A percentile compares a stretch with the other conserved stretches of the same genome.
Conservation (phyloP, 2,888 invertebrate genomes). For the Lordiphosa fenestrarum region DNA sequence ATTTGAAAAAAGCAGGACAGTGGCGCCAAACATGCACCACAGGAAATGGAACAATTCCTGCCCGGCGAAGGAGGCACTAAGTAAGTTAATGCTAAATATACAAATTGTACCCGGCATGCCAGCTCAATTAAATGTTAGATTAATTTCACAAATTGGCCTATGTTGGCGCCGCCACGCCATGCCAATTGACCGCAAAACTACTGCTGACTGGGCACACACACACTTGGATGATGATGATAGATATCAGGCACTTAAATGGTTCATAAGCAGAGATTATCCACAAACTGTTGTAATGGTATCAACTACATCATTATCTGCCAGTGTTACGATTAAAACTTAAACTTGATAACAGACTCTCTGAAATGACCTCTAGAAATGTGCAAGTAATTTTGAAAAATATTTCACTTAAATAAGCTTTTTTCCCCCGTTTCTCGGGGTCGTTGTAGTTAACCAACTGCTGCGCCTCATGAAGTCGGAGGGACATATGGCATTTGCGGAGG, state of each 20-base stretch:
- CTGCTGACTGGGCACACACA: neutral
- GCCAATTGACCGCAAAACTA: constrained; percentile 26
- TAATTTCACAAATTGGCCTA: constrained; percentile 20
- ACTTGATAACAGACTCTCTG: neutral
- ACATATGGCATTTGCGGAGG: too few species aligned
- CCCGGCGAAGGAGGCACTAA: constrained; percentile 83
- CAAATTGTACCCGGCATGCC: constrained; percentile 12
- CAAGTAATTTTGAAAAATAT: too few species aligned
- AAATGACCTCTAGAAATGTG: too few species aligned
- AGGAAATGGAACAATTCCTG: constrained; percentile 91
- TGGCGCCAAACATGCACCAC: constrained; percentile 81
- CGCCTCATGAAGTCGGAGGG: too few species aligned
- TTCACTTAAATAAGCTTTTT: too few species aligned
- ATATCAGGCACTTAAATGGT: neutral
- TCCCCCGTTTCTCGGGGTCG: too few species aligned
- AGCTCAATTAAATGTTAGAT: constrained; percentile 46
- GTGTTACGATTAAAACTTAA: too few species aligned
- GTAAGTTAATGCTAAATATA: constrained; percentile 59
- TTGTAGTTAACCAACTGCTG: too few species aligned
- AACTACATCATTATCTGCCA: too few species aligned
- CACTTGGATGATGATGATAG: neutral
- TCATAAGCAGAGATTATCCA: constrained; percentile 19
- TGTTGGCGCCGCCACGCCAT: constrained; percentile 15
- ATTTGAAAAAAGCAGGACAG: constrained; percentile 61
- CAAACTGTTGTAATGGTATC: constrained; percentile 2